Base-by-base conservation (phyloP, 2,888 invertebrate species). In the Luperina nickerlii region DNA sequence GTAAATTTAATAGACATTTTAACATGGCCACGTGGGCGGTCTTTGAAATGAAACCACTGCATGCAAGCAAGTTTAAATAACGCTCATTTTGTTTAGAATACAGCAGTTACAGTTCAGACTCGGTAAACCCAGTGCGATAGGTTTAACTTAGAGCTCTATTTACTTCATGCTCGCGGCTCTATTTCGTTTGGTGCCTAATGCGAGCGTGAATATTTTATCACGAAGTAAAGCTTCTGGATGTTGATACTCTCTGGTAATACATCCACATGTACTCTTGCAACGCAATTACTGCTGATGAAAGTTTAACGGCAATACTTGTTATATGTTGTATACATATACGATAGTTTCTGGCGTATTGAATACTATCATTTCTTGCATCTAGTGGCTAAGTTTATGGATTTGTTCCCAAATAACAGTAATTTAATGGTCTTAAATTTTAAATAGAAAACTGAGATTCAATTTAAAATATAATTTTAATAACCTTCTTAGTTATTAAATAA, bases 261-360 rank as follows among this genome's bases (percentile, higher is more conserved):
- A 77, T 67, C 77, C 82, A 68, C 78, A 78, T 78, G 78, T 88
- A 85, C 73, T 78, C 79, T 78, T 76, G 85, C 83, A 85, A 80
- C 85, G 88, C 88, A 90, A 91, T 91, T 90, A 90, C 87, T 78
- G 84, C 79, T 88, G 91, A 90, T 90, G 90, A 92, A 90, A 91
- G 90, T 90, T 91, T 91, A 90, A 90, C 88, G 83, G 86, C 88
- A 81, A 76, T 62, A 77, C 76, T 80, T 86, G 86, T 84, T 84
- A 77, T 72, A 81, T 85, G 75, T 83, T 76, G 81, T 77, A 78
- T 78, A 38, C 3, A 38, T 38, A 66, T 48, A 66, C 42, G 38
- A 82, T 82, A 81, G 78, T 67, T 80, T 79, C 76, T 82, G 68
- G 51, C 32, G 45, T 70, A 79, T 76, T 78, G 48, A 65, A 72